phyloP scores from a whole-genome alignment of 2,797 vertebrate species.

The Prunella strophiata region DNA sequence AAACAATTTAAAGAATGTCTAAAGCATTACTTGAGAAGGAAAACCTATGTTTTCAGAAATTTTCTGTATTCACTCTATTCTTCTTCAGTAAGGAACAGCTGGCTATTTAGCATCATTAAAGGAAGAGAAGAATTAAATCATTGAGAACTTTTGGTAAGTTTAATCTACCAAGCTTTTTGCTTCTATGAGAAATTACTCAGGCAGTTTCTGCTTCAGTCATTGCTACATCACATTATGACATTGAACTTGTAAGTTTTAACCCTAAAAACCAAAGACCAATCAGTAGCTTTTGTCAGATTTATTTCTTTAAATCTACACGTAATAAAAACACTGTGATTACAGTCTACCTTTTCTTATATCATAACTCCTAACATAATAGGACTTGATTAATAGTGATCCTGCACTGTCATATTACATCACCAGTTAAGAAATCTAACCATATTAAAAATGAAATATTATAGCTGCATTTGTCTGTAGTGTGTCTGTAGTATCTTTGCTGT shows the following conservation, averaged over 20 bases:
- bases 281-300: neutral
- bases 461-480: neutral
- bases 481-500: neutral
- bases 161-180: neutral
- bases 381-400: neutral
- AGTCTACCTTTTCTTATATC: neutral
- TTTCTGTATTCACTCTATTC: neutral
- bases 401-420: neutral
- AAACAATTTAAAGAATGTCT: neutral
- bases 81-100: neutral
- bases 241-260: neutral
- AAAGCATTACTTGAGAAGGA: neutral
- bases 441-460: neutral
- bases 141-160: neutral
- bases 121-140: neutral
- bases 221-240: neutral
- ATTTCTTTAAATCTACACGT: neutral
- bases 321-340: neutral
- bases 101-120: neutral
- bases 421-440: neutral
- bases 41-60: neutral
- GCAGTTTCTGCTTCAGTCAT: neutral
- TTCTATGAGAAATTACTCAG: neutral
- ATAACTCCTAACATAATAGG: neutral
- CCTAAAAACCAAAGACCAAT: neutral